Evolutionary conservation across 2,797 vertebrate species (phyloP), one percentile per base, ranked within the genome.

Genomic region (Erpetoichthys calabaricus): DNA sequence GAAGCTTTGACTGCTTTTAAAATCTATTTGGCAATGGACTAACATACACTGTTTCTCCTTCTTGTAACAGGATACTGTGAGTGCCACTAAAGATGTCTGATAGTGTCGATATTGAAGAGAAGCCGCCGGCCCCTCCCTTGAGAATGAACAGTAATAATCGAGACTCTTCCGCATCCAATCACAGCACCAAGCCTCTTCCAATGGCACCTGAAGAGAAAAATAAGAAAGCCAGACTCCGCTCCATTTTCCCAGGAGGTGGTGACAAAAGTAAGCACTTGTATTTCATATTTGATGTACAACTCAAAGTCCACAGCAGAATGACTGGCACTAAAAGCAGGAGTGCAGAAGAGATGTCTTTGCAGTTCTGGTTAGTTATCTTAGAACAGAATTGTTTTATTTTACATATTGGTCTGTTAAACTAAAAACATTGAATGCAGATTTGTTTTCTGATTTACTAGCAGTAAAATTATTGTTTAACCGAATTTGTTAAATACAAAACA

Each of bases 201-300:
- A 96, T 98, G 94, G 95, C 94, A 81, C 94, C 96, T 0, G 96
- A 99, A 80, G 96, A 99, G 84, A 99, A 99, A 80, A 98, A 98
- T 84, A 94, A 95, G 84, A 99, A 99, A 72, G 94, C 92, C 71
- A 89, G 94, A 68, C 92, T 99, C 60, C 91, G 93, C 71, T 98
- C 96, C 76, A 98, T 99, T 86, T 99, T 99, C 72, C 95, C 93
- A 5, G 95, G 95, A 70, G 84, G 83, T 79, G 95, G 94, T 81
- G 95, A 98, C 82, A 98, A 96, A 84, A 97, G 95, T 98, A 82
- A 95, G 80, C 84, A 25, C 25, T 25, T 25, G 25, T 25, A 25
- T 86, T 83, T 85, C 73, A 67, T 62, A 67, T 62, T 62, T 51
- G 9, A n/a, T 50, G 7, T 7, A n/a, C 7, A n/a, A 2, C 47